A percentile compares a stretch with the other conserved stretches of the same genome.
These are phyloP conservation scores for Myopa tessellatipennis DNA, from an alignment of 2,888 invertebrate species.

Conservation along the genomic window DNA sequence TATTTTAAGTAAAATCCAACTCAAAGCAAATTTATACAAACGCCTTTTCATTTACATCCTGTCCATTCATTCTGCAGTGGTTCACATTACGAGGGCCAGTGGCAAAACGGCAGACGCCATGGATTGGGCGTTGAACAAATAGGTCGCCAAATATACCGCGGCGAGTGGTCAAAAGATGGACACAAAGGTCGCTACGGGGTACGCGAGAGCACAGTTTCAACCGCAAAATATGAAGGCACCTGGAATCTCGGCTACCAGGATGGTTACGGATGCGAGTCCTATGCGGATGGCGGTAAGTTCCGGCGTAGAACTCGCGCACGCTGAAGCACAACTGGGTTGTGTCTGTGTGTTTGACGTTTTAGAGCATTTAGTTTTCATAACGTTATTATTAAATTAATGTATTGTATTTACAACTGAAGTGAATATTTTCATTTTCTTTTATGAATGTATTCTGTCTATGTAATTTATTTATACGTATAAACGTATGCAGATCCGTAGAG, in stretches of 20 bases:
- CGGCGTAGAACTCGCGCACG: background rate
- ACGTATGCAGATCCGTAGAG: slow-evolving; percentile 25
- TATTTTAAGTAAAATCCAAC: too few relatives aligned
- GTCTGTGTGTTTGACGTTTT: slow-evolving; percentile 29
- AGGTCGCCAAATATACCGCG: slow-evolving; percentile 96
- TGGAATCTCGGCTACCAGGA: slow-evolving; percentile 99
- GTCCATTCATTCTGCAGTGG: slow-evolving; percentile 74
- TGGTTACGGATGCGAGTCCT: slow-evolving; percentile 99
- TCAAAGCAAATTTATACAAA: background rate
- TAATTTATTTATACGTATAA: slow-evolving; percentile 15
- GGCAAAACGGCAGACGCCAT: slow-evolving; percentile 99
- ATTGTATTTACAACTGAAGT: slow-evolving; percentile 31
- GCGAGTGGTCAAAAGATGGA: slow-evolving; percentile 96
- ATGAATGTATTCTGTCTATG: background rate
- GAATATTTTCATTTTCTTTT: slow-evolving; percentile 32
- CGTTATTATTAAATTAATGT: background rate
- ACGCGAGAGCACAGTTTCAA: slow-evolving; percentile 92
- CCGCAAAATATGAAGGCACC: slow-evolving; percentile 96
- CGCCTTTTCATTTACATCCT: background rate
- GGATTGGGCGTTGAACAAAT: slow-evolving; percentile 97
- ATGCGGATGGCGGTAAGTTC: slow-evolving; percentile 96
- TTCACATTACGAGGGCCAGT: slow-evolving; percentile 96
- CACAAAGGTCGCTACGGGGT: slow-evolving; percentile 99
- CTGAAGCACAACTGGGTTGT: background rate
- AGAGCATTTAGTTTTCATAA: slow-evolving; percentile 33